Conservation (phyloP, 2,113 vertebrate species). For the Alligator mississippiensis region DNA sequence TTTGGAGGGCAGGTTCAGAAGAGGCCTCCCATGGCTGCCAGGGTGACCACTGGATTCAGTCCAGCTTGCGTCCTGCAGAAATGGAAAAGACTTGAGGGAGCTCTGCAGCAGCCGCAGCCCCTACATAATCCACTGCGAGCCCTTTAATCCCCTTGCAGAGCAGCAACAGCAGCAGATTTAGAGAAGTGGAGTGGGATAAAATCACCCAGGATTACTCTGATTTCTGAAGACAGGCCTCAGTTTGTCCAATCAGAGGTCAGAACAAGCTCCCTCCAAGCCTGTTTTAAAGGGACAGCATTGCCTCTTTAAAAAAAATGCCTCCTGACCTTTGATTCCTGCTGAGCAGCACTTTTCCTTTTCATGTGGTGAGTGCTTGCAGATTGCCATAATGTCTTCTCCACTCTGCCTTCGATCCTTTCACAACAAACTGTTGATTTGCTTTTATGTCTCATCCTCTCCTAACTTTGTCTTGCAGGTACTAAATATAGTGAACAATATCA, state of each 20-base stretch:
- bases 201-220: slow-evolving; percentile 88
- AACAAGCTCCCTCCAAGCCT: not conserved
- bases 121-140: slow-evolving; percentile 65
- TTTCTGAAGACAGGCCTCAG: slow-evolving; percentile 81
- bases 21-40: not conserved
- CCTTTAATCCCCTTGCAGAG: slow-evolving; percentile 65
- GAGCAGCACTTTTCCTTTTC: fast-evolving
- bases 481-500: not conserved
- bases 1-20: not conserved
- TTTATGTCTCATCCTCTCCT: not conserved
- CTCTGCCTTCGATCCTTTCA: not conserved
- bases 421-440: not conserved
- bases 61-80: not conserved
- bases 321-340: not conserved
- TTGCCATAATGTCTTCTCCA: not conserved
- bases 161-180: slow-evolving; percentile 73
- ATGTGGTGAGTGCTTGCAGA: not conserved
- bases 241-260: slow-evolving; percentile 68
- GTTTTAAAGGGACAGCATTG: slow-evolving; percentile 36
- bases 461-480: not conserved
- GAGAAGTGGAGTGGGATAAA: slow-evolving; percentile 75
- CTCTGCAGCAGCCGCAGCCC: not conserved
- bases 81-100: not conserved
- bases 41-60: fast-evolving
- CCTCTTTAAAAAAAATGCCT: fast-evolving